Evolutionary conservation across 2,797 vertebrate genomes (phyloP).

Genomic region (Pelodytes ibericus): DNA sequence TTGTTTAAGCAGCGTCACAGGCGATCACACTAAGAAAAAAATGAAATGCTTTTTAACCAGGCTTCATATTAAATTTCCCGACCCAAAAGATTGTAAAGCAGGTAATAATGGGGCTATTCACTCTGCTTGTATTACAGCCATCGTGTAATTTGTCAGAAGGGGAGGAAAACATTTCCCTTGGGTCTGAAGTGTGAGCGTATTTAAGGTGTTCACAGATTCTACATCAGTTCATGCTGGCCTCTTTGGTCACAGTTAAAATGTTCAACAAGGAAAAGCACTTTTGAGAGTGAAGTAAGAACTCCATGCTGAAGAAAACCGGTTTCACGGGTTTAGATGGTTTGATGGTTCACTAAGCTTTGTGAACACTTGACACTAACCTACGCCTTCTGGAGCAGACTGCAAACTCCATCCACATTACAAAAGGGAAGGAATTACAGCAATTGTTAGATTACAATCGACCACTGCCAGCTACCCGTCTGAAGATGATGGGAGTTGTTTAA

Average conservation of each 20-base stretch:
- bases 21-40: too few relatives aligned
- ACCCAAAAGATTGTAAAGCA: constrained; percentile 58
- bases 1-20: constrained; percentile 68
- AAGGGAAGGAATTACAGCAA: too few relatives aligned
- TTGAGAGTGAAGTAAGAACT: constrained; percentile 14
- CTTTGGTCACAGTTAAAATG: not conserved
- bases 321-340: constrained; percentile 22
- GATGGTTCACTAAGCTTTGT: constrained; percentile 34
- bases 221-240: not conserved
- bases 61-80: constrained; percentile 72
- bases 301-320: constrained; percentile 30
- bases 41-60: too few relatives aligned
- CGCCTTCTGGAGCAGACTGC: constrained; percentile 1
- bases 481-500: too few relatives aligned
- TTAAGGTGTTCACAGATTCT: not conserved
- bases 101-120: constrained; percentile 73
- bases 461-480: too few relatives aligned
- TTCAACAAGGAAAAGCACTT: constrained; percentile 1
- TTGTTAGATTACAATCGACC: too few relatives aligned
- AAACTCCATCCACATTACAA: too few relatives aligned
- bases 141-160: not conserved
- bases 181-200: constrained; percentile 5
- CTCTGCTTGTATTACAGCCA: constrained; percentile 39
- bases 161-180: constrained; percentile 45
- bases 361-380: constrained; percentile 21